Conservation (phyloP, 2,888 invertebrate species). For the Odontothrips loti region DNA sequence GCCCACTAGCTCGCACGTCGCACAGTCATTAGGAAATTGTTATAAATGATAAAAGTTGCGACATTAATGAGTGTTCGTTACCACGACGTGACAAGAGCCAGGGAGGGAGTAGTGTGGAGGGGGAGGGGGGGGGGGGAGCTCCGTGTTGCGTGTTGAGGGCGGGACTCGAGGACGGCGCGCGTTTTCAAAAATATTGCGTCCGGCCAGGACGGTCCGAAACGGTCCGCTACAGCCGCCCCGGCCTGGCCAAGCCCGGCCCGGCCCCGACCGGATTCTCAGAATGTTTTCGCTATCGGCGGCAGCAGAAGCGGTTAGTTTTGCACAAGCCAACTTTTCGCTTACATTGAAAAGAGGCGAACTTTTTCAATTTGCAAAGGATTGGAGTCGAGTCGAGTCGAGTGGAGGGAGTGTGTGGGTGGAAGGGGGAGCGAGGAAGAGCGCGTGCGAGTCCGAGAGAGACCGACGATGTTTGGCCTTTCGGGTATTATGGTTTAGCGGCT, state of each 20-base stretch:
- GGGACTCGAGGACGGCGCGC: too few relatives aligned
- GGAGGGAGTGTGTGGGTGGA: background rate
- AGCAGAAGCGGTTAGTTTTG: background rate
- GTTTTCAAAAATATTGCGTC: too few relatives aligned
- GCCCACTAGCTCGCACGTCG: background rate
- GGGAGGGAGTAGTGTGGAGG: background rate
- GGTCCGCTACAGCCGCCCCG: too few relatives aligned
- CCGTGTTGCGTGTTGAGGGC: too few relatives aligned
- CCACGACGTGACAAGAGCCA: background rate
- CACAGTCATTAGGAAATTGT: conserved; percentile 17
- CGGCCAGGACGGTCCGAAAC: too few relatives aligned
- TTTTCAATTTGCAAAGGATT: conserved; percentile 24
- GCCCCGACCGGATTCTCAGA: background rate
- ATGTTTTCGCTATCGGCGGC: conserved; percentile 12
- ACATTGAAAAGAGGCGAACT: conserved; percentile 25
- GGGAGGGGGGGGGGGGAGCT: background rate
- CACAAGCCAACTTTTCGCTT: conserved; percentile 16
- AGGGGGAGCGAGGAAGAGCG: background rate
- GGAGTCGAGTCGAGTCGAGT: background rate
- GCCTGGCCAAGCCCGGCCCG: too few relatives aligned
- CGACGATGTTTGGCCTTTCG: too few relatives aligned
- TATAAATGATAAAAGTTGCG: conserved; percentile 22
- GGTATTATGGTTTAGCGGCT: too few relatives aligned
- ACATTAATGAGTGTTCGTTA: conserved; percentile 6
- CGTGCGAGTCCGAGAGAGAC: too few relatives aligned